Base-by-base conservation (phyloP, 2,797 vertebrate genomes). In the Rhyacichthys aspro region DNA sequence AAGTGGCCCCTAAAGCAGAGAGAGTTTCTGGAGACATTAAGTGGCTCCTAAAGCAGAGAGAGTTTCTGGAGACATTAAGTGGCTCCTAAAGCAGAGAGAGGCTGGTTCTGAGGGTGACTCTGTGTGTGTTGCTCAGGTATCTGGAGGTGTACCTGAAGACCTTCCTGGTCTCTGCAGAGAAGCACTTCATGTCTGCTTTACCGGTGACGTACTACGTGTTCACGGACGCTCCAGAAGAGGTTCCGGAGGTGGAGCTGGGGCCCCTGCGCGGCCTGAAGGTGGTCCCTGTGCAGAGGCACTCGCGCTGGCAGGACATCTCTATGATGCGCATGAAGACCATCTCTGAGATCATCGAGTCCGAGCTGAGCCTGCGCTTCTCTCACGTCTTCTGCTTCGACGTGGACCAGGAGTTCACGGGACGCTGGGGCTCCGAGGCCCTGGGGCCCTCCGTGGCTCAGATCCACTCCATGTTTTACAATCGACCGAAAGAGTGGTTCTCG, bases 361-460 rank as follows among this genome's bases (percentile, higher is more conserved):
- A 88, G 18, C 86, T 93, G 37, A 65, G 68, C 11, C 64, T 76
- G 1, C 70, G 56, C n/a, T 85, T 81, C 1, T 66, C 49, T 5
- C 86, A 91, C n/a, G 69, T 93, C 55, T 92, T 93, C 84, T 93
- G 92, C 68, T 87, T 93, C 45, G 91, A 93, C 0, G 90, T 93
- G 45, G 92, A 92, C 68, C 91, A 92, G 76, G 68, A 82, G 47
- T 94, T 93, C 52, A 73, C 59, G 17, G 85, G 76, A 0, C 73
- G 85, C 18, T 89, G 88, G 15, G 86, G 89, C 17, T 76, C 88
- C 0, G 89, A 89, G 57, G 79, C 83, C 12, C 74, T 89, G 17
- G 83, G 84, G 6, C 82, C 86, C 1, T 82, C 76, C 6, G 89
- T 90, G 54, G 89, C 83, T 23, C 15, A 85, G 32, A 63, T 90